These are phyloP conservation scores for Melanostoma scalare DNA, from an alignment of 2,888 invertebrate genomes.

Conservation along the genomic window DNA sequence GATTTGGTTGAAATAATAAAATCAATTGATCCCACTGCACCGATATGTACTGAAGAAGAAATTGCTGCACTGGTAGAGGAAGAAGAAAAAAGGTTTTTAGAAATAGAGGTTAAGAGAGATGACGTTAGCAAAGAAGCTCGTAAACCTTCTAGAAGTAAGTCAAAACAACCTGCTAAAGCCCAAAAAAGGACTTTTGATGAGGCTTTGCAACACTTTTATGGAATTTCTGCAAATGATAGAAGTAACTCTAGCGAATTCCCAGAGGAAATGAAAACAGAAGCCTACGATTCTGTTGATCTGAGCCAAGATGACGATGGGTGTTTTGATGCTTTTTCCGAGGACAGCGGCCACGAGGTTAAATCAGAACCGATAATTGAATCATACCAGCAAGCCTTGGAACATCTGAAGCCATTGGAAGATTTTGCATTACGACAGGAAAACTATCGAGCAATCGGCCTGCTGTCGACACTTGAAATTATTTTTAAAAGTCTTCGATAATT, in stretches of 20 bases:
- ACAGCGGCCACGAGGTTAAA: neutral
- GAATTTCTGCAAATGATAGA: neutral
- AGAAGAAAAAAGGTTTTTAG: neutral
- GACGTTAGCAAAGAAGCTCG: neutral
- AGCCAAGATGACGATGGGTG: constrained; percentile 17
- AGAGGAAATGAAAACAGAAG: neutral
- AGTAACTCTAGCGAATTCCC: neutral
- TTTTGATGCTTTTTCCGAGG: constrained; percentile 1
- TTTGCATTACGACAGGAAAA: constrained; percentile 79
- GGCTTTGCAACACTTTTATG: constrained; percentile 4
- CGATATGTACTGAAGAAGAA: constrained; percentile 35
- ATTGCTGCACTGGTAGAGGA: constrained; percentile 31
- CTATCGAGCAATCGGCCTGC: constrained; percentile 79
- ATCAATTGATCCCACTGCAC: constrained; percentile 33
- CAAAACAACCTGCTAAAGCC: neutral
- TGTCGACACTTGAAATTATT: constrained; percentile 54
- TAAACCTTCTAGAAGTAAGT: neutral
- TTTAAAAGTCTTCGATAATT: neutral
- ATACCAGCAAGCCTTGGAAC: constrained; percentile 78
- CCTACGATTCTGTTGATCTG: constrained; percentile 21
- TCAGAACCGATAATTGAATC: constrained; percentile 45
- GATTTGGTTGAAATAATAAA: constrained; percentile 45
- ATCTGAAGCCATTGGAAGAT: constrained; percentile 79
- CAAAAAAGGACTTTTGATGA: constrained; percentile 10
- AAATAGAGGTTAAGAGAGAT: neutral